phyloP scores from a whole-genome alignment of 2,797 vertebrate species.

The Micromesistius poutassou region DNA sequence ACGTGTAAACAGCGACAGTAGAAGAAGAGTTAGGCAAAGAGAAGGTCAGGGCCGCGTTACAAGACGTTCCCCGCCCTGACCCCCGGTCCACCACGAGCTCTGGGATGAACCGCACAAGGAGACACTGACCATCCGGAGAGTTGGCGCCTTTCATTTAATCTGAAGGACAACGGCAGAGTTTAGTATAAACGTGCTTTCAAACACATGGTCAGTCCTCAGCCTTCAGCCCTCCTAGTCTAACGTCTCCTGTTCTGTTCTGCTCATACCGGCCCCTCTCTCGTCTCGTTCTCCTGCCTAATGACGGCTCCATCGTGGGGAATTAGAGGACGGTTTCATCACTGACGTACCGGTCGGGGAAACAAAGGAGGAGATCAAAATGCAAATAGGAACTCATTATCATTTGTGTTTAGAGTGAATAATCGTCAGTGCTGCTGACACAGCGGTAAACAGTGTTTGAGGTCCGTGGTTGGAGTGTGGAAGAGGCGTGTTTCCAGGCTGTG shows the following conservation, averaged over 20 bases:
- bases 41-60: constrained; percentile 76
- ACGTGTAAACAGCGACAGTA: constrained; percentile 81
- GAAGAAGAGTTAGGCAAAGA: constrained; percentile 76
- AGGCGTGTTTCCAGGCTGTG: constrained; percentile 77
- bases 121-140: constrained; percentile 41
- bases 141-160: constrained; percentile 19
- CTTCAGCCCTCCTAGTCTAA: constrained; percentile 52
- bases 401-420: constrained; percentile 99
- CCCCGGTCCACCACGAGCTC: constrained; percentile 54
- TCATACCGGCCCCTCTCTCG: constrained; percentile 87
- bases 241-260: constrained; percentile 37
- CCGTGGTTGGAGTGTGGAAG: constrained; percentile 80
- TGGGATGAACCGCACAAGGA: constrained; percentile 58
- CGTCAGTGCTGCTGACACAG: constrained; percentile 92
- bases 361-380: constrained; percentile 99
- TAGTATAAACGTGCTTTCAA: constrained; percentile 13
- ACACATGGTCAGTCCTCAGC: too few species aligned
- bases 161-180: constrained; percentile 33
- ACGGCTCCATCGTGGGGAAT: constrained; percentile 99
- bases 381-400: constrained; percentile 99
- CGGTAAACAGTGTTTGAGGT: constrained; percentile 93
- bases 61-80: constrained; percentile 61
- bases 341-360: constrained; percentile 99
- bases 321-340: constrained; percentile 98
- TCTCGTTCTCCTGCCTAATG: constrained; percentile 99